Base-by-base conservation (phyloP, 1,140 invertebrate species). In the Drosophila persimilis region DNA sequence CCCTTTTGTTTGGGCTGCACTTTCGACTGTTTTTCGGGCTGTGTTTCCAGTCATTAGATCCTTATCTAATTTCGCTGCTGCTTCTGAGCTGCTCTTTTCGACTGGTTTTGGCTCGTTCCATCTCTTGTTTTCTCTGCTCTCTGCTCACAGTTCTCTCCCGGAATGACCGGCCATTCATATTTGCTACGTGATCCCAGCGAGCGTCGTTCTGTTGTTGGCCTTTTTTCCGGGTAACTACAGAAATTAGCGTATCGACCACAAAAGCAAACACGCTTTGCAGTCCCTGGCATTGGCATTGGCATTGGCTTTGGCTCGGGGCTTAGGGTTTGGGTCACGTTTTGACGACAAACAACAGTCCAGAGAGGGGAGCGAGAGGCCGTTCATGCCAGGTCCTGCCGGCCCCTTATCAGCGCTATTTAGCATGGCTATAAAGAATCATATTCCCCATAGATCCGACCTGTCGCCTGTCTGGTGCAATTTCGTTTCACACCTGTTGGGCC, bases 211-310 rank as follows among this genome's bases (percentile, higher is more conserved):
- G 50, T 41, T 26, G 46, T 50, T 75, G 61, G 72, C 62, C 77
- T 76, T 83, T 88, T 77, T 84, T 83, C 81, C 50, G 51, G 48
- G 58, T 80, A 88, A 88, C 75, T 83, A 88, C 75, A 77, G 77
- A 88, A 88, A 88, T 88, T 88, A 88, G 83, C 83, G 83, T 88
- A 88, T 86, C 77, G 83, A 88, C 83, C 83, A 88, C 78, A 88
- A 88, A 81, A 66, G 63, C 79, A 88, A 88, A 88, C 75, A 88
- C 65, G 73, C 50, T 51, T 66, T 0, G 26, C 26, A 3, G 13
- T 20, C 13, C 8, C 29, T 35, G 7, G 6, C 51, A 52, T 41
- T 60, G 51, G 35, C 29, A 17, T 1, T 17, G 17, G 17, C 15
- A 0, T 60, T 35, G 45, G 7, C 26, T 52, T 47, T 53, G 55